Evolutionary conservation across 1,140 invertebrate species (phyloP).

Genomic region (Condylostylus longicornis): DNA sequence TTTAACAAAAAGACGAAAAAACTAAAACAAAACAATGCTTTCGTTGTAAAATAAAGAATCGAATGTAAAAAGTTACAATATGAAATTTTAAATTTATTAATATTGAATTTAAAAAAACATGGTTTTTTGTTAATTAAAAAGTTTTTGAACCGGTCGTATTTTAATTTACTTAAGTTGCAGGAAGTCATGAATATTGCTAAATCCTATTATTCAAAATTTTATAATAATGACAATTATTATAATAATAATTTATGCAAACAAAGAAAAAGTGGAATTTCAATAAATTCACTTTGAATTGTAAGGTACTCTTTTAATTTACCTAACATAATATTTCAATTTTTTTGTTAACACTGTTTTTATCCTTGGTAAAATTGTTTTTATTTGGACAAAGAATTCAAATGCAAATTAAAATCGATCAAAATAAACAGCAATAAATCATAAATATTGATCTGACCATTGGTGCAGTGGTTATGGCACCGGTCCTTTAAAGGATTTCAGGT

Average conservation of each 20-base stretch:
- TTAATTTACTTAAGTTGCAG: conserved; percentile 16
- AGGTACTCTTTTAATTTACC: too few species aligned
- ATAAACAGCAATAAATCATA: too few species aligned
- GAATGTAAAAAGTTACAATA: background rate
- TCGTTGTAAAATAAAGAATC: background rate
- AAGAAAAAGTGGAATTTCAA: too few species aligned
- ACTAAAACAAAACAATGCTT: conserved; percentile 5
- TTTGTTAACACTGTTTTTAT: too few species aligned
- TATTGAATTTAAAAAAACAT: conserved; percentile 9
- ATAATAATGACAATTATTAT: background rate
- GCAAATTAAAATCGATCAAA: too few species aligned
- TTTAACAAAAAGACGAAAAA: conserved; percentile 5
- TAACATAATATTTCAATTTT: too few species aligned
- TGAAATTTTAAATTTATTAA: conserved; percentile 1
- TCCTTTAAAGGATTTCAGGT: too few species aligned
- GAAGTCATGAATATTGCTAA: conserved; percentile 6
- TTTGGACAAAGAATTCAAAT: too few species aligned
- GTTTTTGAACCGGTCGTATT: conserved; percentile 9
- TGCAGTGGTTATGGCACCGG: too few species aligned
- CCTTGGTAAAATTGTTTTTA: too few species aligned
- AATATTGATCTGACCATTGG: too few species aligned
- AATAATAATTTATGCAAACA: background rate
- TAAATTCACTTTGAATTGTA: too few species aligned
- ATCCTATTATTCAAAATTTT: background rate
- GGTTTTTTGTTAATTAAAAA: conserved; percentile 13